Conservation (phyloP, 2,888 invertebrate genomes). For the Parnassius orleans region DNA sequence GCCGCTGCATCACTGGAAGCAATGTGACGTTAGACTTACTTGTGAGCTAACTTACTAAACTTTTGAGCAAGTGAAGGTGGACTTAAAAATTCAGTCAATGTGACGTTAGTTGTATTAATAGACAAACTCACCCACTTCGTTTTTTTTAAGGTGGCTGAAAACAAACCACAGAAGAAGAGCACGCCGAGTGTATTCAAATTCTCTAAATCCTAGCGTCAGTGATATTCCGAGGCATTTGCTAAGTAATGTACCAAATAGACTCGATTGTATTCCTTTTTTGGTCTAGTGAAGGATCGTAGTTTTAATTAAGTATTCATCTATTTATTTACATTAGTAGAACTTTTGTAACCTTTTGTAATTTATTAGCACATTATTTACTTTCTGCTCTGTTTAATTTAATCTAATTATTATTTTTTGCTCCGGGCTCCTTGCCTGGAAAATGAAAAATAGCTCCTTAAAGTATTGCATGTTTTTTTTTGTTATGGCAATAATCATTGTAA, state of each 20-base stretch:
- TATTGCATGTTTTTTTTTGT: no score
- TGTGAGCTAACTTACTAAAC: no score
- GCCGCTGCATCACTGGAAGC: no score
- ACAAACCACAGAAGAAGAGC: conserved; percentile 82
- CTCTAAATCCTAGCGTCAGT: conserved; percentile 76
- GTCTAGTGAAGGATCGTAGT: background rate
- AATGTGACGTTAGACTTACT: no score
- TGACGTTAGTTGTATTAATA: no score
- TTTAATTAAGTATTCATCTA: background rate
- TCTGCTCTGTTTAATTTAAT: no score
- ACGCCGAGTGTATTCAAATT: conserved; percentile 84
- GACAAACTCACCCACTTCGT: background rate
- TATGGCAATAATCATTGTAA: no score
- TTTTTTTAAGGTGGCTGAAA: conserved; percentile 80
- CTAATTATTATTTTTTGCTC: no score
- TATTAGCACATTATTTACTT: background rate
- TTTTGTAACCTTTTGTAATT: background rate
- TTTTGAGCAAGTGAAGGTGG: no score
- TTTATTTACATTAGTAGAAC: conserved; percentile 1
- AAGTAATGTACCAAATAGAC: conserved; percentile 32
- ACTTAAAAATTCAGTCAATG: no score
- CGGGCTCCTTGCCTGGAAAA: no score
- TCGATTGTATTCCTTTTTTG: conserved; percentile 9
- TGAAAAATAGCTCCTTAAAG: no score
- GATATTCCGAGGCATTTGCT: conserved; percentile 10